A percentile compares a stretch with the other conserved stretches of the same genome.
Conservation (phyloP, 2,797 vertebrate species). For the Danio jaintianensis region DNA sequence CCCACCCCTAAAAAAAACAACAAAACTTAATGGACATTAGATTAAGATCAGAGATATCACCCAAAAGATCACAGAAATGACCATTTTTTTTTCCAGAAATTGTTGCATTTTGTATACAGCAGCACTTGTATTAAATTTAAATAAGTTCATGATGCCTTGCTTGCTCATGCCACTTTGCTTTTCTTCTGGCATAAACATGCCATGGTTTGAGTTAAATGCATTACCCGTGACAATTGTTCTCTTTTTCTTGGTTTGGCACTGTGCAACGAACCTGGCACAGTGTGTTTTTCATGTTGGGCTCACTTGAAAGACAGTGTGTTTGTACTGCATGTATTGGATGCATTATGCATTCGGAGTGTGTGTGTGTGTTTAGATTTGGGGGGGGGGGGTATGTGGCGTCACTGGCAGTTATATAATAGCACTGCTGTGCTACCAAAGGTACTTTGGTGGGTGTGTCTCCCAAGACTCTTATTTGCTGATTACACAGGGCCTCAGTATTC, state of each 20-base stretch:
- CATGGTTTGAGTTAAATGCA: slow-evolving; percentile 37
- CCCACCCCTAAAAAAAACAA: slow-evolving; percentile 23
- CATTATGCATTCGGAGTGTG: slow-evolving; percentile 46
- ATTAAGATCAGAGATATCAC: not conserved
- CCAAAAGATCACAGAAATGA: slow-evolving; percentile 1
- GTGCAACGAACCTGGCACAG: slow-evolving; percentile 45
- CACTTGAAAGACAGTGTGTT: slow-evolving; percentile 37
- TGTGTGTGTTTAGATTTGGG: slow-evolving; percentile 35
- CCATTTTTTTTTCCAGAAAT: not conserved
- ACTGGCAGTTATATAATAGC: slow-evolving; percentile 75
- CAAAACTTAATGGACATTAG: slow-evolving; percentile 3
- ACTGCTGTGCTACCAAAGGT: slow-evolving; percentile 73
- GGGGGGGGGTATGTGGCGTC: slow-evolving; percentile 69
- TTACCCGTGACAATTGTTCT: slow-evolving; percentile 41
- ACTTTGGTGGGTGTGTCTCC: slow-evolving; percentile 72
- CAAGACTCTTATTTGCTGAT: slow-evolving; percentile 70
- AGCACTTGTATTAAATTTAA: not conserved
- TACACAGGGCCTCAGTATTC: slow-evolving; percentile 82
- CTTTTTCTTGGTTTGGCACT: slow-evolving; percentile 44
- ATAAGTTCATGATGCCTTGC: not conserved
- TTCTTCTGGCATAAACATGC: slow-evolving; percentile 7
- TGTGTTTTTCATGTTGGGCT: slow-evolving; percentile 23
- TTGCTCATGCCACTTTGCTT: not conserved
- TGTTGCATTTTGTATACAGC: not conserved
- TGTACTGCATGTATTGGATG: slow-evolving; percentile 30